Conservation (phyloP, 2,797 vertebrate species). For the Pseudomugil tenellus region DNA sequence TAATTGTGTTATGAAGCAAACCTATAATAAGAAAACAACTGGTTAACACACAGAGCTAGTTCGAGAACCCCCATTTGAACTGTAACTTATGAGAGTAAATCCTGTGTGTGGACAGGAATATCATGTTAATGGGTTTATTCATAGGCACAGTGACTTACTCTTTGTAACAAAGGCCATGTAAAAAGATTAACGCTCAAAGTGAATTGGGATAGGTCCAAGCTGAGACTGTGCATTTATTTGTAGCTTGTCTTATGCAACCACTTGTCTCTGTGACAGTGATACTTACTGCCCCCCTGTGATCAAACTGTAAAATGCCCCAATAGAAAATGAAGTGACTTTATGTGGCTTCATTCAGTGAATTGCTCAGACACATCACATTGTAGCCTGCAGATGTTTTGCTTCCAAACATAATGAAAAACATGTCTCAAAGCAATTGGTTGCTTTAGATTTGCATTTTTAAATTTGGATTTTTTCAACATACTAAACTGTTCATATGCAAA, state of each 20-base stretch:
- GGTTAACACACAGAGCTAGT: not conserved
- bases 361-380: slow-evolving; percentile 10
- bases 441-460: not conserved
- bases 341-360: not conserved
- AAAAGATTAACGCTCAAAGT: slow-evolving; percentile 49
- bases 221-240: slow-evolving; percentile 33
- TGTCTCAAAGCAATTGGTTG: not conserved
- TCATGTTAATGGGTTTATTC: slow-evolving; percentile 38
- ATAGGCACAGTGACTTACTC: slow-evolving; percentile 18
- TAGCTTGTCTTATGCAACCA: slow-evolving; percentile 25
- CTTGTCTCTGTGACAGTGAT: slow-evolving; percentile 17
- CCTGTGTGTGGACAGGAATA: slow-evolving; percentile 1
- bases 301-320: slow-evolving; percentile 13
- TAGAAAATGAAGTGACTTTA: not conserved
- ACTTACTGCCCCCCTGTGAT: slow-evolving; percentile 52
- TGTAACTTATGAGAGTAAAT: not conserved
- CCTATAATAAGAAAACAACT: not conserved
- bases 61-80: not conserved
- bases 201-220: slow-evolving; percentile 4
- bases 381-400: not conserved
- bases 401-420: slow-evolving; percentile 10
- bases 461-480: not conserved
- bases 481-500: not conserved
- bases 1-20: not conserved
- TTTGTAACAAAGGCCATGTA: slow-evolving; percentile 26